phyloP scores from a whole-genome alignment of 2,888 invertebrate genomes.

The Hypomecis punctinalis region DNA sequence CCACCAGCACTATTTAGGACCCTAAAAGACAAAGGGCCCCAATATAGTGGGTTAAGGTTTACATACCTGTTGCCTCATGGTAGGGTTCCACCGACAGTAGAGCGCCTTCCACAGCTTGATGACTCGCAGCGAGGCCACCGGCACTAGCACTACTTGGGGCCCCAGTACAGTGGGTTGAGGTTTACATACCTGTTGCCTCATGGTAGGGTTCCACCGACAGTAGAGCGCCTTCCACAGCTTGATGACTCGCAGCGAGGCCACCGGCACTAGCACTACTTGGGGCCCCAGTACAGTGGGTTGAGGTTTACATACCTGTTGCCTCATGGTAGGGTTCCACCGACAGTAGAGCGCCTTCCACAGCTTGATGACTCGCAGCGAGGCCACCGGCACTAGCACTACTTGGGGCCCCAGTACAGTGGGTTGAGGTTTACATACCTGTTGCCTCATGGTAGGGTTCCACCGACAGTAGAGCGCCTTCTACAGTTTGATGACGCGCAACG shows the following conservation, averaged over 20 bases:
- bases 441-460: slow-evolving; percentile 98
- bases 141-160: too few species aligned
- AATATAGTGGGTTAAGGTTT: too few species aligned
- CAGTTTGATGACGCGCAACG: slow-evolving; percentile 95
- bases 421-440: slow-evolving; percentile 97
- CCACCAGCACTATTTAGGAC: too few species aligned
- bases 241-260: slow-evolving; percentile 95
- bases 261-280: slow-evolving; percentile 90
- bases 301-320: slow-evolving; percentile 95
- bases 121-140: slow-evolving; percentile 95
- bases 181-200: slow-evolving; percentile 96
- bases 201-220: slow-evolving; percentile 98
- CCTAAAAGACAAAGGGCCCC: too few species aligned
- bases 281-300: slow-evolving; percentile 94
- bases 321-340: slow-evolving; percentile 98
- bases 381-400: slow-evolving; percentile 92
- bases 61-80: slow-evolving; percentile 96
- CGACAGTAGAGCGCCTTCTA: slow-evolving; percentile 99
- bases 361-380: slow-evolving; percentile 95
- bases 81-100: slow-evolving; percentile 99
- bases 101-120: slow-evolving; percentile 98
- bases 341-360: slow-evolving; percentile 99
- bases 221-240: slow-evolving; percentile 99
- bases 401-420: slow-evolving; percentile 92
- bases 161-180: too few species aligned